Evolutionary conservation across 2,888 invertebrate species (phyloP).

Genomic region (Galeruca laticollis): DNA sequence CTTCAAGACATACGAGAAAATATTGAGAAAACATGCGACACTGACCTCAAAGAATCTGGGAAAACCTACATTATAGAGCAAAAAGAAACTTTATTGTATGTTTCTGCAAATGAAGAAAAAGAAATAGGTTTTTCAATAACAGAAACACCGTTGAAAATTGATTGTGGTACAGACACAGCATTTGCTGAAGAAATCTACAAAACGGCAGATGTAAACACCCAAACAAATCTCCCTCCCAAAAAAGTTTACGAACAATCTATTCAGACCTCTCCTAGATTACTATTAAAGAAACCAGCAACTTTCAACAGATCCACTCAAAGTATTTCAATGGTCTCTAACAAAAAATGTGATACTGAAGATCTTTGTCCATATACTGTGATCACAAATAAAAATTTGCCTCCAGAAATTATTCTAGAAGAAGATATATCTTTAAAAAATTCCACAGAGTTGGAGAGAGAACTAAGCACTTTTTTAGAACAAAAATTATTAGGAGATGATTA

Average conservation of each 20-base stretch:
- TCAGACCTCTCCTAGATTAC: neutral
- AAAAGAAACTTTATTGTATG: neutral
- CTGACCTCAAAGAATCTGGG: neutral
- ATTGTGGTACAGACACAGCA: conserved; percentile 12
- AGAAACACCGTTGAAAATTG: conserved; percentile 1
- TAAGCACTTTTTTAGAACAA: conserved; percentile 30
- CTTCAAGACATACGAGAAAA: conserved; percentile 2
- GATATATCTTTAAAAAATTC: neutral
- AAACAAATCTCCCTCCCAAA: neutral
- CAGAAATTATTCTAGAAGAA: neutral
- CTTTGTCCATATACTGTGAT: neutral
- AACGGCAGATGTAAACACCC: neutral
- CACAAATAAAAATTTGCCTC: neutral
- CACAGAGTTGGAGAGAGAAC: neutral
- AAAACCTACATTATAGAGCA: conserved; percentile 5
- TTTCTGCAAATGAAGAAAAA: too few relatives aligned
- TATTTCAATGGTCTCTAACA: conserved; percentile 5
- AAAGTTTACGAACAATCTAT: conserved; percentile 3
- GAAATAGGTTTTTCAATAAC: neutral
- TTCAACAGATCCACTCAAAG: conserved; percentile 8
- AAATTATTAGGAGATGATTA: conserved; percentile 49
- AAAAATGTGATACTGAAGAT: conserved; percentile 15
- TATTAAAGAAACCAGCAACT: neutral
- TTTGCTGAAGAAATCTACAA: neutral
- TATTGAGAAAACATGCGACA: neutral